These are phyloP conservation scores for Caloenas nicobarica DNA, from an alignment of 2,113 vertebrate genomes.

Conservation along the genomic window DNA sequence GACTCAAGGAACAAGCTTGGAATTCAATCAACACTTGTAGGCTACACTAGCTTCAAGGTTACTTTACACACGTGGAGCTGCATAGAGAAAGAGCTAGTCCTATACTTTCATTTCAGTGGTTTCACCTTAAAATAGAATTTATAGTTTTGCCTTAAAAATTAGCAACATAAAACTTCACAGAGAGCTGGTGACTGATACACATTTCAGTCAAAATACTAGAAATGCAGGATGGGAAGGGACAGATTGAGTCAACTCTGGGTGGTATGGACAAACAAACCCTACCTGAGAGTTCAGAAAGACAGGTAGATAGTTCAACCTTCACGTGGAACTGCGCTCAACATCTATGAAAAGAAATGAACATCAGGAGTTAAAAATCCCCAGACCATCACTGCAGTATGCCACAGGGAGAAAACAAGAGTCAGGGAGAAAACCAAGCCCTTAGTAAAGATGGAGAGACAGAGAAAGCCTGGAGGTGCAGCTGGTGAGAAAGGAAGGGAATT, in stretches of 20 bases:
- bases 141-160: not conserved
- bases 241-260: not conserved
- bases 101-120: not conserved
- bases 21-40: not conserved
- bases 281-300: not conserved
- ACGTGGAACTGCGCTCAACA: not conserved
- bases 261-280: not conserved
- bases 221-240: not conserved
- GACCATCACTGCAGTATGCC: not conserved
- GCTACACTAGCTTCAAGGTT: not conserved
- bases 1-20: not conserved
- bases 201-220: not conserved
- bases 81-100: not conserved
- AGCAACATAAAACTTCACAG: not conserved
- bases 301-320: not conserved
- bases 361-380: not conserved
- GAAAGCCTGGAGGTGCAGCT: not conserved
- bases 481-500: not conserved
- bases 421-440: not conserved
- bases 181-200: not conserved
- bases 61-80: not conserved
- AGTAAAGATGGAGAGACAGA: not conserved
- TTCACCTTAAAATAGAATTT: not conserved
- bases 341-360: not conserved
- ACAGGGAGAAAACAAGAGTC: not conserved